A percentile compares a stretch with the other conserved stretches of the same genome.
Evolutionary conservation across 2,113 vertebrate genomes (phyloP).

Genomic region (Gobiocypris rarus): DNA sequence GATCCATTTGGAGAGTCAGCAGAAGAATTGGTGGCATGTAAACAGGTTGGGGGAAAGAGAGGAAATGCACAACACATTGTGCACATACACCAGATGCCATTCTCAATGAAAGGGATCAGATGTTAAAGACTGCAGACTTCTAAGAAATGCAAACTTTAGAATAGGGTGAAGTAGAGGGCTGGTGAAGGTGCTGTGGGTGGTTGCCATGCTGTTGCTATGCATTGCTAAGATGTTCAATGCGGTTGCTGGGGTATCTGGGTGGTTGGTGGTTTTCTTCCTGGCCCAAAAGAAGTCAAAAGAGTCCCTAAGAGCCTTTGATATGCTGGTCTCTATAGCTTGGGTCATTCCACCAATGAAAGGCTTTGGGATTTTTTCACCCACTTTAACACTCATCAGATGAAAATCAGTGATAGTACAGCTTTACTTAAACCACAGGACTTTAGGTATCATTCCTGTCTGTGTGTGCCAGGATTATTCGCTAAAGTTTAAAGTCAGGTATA

Average conservation of each 20-base stretch:
- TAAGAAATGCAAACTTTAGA: slow-evolving; percentile 38
- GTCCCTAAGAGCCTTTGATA: background rate
- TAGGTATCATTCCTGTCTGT: background rate
- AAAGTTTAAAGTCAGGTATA: background rate
- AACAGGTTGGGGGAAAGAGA: slow-evolving; percentile 71
- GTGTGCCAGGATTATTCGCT: too few species aligned
- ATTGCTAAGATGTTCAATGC: background rate
- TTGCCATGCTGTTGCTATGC: background rate
- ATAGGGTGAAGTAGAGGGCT: slow-evolving; percentile 7
- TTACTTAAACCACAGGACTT: background rate
- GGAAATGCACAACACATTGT: slow-evolving; percentile 42
- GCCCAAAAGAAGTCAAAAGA: background rate
- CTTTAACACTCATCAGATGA: background rate
- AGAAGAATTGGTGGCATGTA: slow-evolving; percentile 74
- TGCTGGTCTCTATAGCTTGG: background rate
- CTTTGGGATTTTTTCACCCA: background rate
- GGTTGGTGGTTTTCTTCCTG: background rate
- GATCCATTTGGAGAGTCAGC: slow-evolving; percentile 69
- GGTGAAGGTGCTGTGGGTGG: background rate
- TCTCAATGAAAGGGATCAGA: slow-evolving; percentile 42
- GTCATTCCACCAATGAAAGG: background rate
- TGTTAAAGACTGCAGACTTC: slow-evolving; percentile 49
- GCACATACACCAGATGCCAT: slow-evolving; percentile 46
- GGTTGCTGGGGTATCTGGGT: background rate
- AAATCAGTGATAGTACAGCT: background rate